A percentile compares a stretch with the other conserved stretches of the same genome.
phyloP scores from a whole-genome alignment of 2,888 invertebrate genomes.

The Drosophila cognata region DNA sequence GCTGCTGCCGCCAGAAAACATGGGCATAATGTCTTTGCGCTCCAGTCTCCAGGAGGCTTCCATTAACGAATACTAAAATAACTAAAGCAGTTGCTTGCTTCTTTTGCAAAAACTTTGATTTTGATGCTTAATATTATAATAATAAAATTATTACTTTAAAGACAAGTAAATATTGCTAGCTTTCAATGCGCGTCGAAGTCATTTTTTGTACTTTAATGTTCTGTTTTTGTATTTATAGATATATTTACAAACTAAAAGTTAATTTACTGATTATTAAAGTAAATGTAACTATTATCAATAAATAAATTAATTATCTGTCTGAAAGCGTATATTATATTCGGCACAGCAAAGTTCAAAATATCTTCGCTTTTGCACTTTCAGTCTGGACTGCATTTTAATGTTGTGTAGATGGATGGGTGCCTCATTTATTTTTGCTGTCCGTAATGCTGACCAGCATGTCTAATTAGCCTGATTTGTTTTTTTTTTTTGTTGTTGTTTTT shows the following conservation, averaged over 20 bases:
- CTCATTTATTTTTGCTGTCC: constrained; percentile 44
- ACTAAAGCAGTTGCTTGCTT: constrained; percentile 6
- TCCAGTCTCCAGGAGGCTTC: constrained; percentile 16
- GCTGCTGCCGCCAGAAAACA: constrained; percentile 32
- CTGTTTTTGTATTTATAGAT: background rate
- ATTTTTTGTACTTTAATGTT: background rate
- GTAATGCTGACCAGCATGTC: constrained; percentile 61
- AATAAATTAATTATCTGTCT: background rate
- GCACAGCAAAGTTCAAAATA: background rate
- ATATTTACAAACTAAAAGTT: background rate
- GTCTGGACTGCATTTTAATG: constrained; percentile 50
- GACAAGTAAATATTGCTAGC: background rate
- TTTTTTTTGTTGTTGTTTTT: background rate
- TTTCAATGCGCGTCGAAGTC: background rate
- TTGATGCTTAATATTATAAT: background rate
- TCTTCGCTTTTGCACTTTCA: constrained; percentile 13
- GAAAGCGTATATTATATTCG: constrained; percentile 3
- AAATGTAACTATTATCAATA: background rate
- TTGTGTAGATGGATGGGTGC: constrained; percentile 4
- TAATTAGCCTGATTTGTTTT: constrained; percentile 58
- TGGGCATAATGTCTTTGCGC: constrained; percentile 45
- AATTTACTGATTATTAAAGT: background rate
- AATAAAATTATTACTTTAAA: background rate
- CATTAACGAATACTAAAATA: constrained; percentile 1
- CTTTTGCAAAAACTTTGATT: constrained; percentile 7